phyloP scores from a whole-genome alignment of 1,140 invertebrate genomes.

The Helicorthomorpha holstii region DNA sequence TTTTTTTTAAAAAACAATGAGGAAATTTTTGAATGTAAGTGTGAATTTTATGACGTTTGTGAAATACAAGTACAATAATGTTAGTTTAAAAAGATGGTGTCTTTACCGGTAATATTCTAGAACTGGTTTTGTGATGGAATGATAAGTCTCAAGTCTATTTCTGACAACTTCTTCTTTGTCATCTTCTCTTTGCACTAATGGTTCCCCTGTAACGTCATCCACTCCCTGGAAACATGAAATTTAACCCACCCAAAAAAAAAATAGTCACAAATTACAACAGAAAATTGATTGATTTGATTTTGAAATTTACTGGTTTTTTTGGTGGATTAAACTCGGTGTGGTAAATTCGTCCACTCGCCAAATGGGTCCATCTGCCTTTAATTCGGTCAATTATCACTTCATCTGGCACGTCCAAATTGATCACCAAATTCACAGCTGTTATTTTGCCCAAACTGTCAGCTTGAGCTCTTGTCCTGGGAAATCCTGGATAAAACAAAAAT shows the following conservation, averaged over 20 bases:
- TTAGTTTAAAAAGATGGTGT: no score
- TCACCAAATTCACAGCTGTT: constrained; percentile 56
- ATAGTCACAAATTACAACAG: background rate
- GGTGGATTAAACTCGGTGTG: constrained; percentile 88
- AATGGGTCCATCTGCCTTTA: constrained; percentile 71
- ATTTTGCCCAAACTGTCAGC: constrained; percentile 45
- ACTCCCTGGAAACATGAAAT: constrained; percentile 17
- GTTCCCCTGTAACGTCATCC: constrained; percentile 84
- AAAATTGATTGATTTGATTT: background rate
- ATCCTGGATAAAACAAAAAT: constrained; percentile 36
- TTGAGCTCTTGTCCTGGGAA: constrained; percentile 73
- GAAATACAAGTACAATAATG: no score
- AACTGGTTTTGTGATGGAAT: constrained; percentile 55
- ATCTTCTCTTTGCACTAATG: constrained; percentile 67
- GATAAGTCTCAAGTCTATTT: constrained; percentile 61
- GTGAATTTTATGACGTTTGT: constrained; percentile 2
- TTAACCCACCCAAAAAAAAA: constrained; percentile 1
- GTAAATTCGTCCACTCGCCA: constrained; percentile 77
- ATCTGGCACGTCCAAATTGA: constrained; percentile 80
- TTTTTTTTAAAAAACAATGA: background rate
- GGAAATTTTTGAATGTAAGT: background rate
- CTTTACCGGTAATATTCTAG: constrained; percentile 58
- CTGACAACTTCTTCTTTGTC: constrained; percentile 74
- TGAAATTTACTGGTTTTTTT: constrained; percentile 40
- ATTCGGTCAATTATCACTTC: constrained; percentile 68